Base-by-base conservation (phyloP, 2,888 invertebrate species). In the Mythimna albipuncta region DNA sequence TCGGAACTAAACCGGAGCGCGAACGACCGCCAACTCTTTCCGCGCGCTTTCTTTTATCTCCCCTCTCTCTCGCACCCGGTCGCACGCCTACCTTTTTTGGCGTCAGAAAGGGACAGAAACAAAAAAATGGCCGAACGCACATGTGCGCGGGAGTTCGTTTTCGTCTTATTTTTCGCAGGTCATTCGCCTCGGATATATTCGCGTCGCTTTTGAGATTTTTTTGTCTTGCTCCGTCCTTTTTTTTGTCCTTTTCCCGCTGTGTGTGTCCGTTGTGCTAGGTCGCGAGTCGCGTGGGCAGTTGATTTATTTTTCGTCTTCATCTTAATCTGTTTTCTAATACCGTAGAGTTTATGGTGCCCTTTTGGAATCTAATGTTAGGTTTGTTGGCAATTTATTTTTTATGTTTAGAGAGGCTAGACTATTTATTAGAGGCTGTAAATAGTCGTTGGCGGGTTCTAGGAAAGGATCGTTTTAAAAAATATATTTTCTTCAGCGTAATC, bases 121-220 rank as follows among this genome's bases (percentile, higher is more conserved):
- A 93, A 94, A 96, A 96, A 96, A 96, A 95, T 94, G 93, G 93
- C 91, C 89, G 93, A 92, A 94, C 94, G 94, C 95, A 95, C 95
- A 95, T 95, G 95, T 96, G 96, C 95, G 92, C 93, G 90, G 84
- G 93, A 91, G 93, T 89, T 87, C 85, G 90, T 92, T 90, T 94
- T 95, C 93, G 94, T 94, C 92, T 95, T 96, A 92, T 95, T 96
- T 95, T 96, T 96, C 92, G 95, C 93, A 91, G 95, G 93, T 95
- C 95, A 91, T 95, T 96, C 90, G 89, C 94, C 95, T 92, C 91
- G 93, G 91, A 91, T 92, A 92, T 94, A 94, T 95, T 94, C 93
- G 93, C 90, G 89, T 88, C 85, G 85, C 81, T 85, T 88, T 90
- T 87, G 90, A 86, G 83, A 81, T 88, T 88, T 91, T 93, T 93